phyloP scores from a whole-genome alignment of 2,113 vertebrate species.

The Callorhinus ursinus region DNA sequence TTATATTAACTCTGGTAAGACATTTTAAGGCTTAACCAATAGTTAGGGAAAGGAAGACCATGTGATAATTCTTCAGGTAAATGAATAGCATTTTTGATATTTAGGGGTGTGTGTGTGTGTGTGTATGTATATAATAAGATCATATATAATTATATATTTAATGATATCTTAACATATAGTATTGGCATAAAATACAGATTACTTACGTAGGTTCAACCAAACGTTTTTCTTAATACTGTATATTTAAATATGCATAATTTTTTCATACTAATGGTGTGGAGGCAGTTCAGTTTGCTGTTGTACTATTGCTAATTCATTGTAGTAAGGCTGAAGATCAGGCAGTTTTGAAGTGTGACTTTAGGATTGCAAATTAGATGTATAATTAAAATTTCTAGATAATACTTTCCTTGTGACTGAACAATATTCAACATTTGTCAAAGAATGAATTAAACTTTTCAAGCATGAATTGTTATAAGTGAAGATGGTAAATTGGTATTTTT shows the following conservation, averaged over 20 bases:
- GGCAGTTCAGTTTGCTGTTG: not conserved
- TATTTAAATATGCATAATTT: not conserved
- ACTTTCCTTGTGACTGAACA: slow-evolving; percentile 36
- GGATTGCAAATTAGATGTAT: slow-evolving; percentile 50
- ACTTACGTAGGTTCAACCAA: not conserved
- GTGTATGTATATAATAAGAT: not conserved
- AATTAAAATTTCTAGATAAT: slow-evolving; percentile 29
- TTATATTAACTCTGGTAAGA: not conserved
- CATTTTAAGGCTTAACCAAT: not conserved
- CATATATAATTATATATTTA: not conserved
- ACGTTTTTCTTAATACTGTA: not conserved
- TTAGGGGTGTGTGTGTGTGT: not conserved
- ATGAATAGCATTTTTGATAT: not conserved
- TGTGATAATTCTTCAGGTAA: slow-evolving; percentile 14
- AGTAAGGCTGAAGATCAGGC: not conserved
- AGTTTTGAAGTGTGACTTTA: slow-evolving; percentile 55
- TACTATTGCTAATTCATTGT: not conserved
- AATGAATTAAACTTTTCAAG: slow-evolving; percentile 43
- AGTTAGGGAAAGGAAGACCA: not conserved
- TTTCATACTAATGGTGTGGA: not conserved
- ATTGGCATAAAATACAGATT: not conserved
- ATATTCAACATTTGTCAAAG: slow-evolving; percentile 15
- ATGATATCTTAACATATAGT: not conserved
- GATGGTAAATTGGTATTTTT: slow-evolving; percentile 41
- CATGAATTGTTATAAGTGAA: slow-evolving; percentile 2